Evolutionary conservation across 1,140 invertebrate genomes (phyloP).

Genomic region (Holcopasites calliopsidis): DNA sequence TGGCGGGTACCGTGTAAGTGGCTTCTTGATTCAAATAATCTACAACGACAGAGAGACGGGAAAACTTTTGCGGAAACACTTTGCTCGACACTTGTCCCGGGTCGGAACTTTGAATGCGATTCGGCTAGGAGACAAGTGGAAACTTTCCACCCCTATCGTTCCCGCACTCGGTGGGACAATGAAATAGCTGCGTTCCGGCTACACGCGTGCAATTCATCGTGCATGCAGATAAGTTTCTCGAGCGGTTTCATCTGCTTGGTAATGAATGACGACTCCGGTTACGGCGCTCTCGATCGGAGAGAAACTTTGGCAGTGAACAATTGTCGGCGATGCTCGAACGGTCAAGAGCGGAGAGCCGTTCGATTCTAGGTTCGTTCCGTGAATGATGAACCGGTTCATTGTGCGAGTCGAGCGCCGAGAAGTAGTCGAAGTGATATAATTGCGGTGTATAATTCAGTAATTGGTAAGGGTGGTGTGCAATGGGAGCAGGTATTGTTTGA

Average conservation of each 20-base stretch:
- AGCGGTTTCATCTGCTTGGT: slow-evolving; percentile 5
- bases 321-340: not conserved
- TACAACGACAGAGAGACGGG: not conserved
- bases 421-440: not conserved
- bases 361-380: slow-evolving; percentile 7
- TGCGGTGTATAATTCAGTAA: not conserved
- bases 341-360: not conserved
- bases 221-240: not conserved
- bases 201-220: too few relatives aligned
- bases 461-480: not conserved
- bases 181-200: not conserved
- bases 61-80: not conserved
- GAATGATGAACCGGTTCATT: slow-evolving; percentile 1
- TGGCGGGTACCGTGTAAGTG: not conserved
- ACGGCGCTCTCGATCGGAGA: not conserved
- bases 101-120: slow-evolving; percentile 7
- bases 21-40: not conserved
- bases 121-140: not conserved
- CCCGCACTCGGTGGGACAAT: not conserved
- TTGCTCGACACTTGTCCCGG: not conserved
- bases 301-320: slow-evolving; percentile 23
- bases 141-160: not conserved
- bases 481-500: too few relatives aligned
- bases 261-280: slow-evolving; percentile 17
- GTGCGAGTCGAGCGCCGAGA: not conserved